These are phyloP conservation scores for Clostera curtula DNA, from an alignment of 2,888 invertebrate species.

Conservation along the genomic window DNA sequence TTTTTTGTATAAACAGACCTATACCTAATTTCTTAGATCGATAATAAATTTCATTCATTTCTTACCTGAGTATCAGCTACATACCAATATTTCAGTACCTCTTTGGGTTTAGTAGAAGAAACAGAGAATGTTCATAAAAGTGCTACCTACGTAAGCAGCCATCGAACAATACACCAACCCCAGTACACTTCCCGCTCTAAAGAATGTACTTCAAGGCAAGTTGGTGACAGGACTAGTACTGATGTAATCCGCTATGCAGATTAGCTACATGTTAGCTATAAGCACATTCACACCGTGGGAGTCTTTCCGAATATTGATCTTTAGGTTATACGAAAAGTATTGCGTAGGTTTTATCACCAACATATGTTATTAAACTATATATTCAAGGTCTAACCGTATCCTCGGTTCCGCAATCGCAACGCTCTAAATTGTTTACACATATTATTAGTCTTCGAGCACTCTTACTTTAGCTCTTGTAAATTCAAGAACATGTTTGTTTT, in stretches of 20 bases:
- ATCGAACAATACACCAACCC: constrained; percentile 14
- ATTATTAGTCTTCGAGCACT: no score
- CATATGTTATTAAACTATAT: constrained; percentile 13
- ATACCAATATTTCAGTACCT: no score
- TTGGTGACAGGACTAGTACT: constrained; percentile 34
- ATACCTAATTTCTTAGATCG: no score
- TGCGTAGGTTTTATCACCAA: constrained; percentile 16
- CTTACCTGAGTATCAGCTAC: no score
- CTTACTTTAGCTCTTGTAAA: no score
- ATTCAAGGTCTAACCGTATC: constrained; percentile 18
- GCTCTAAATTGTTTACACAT: no score
- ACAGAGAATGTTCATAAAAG: no score
- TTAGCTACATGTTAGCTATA: constrained; percentile 12
- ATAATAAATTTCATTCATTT: no score
- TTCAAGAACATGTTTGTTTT: no score
- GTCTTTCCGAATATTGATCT: constrained; percentile 11
- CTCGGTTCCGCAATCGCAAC: constrained; percentile 8
- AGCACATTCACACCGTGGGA: constrained; percentile 16
- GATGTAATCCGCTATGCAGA: constrained; percentile 12
- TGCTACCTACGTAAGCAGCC: constrained; percentile 14
- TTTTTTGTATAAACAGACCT: no score
- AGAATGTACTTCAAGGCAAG: constrained; percentile 58
- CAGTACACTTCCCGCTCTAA: constrained; percentile 52
- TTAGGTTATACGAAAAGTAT: constrained; percentile 7
- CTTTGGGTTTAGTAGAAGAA: no score